Percentiles rank a stretch among this genome's conserved stretches.
Evolutionary conservation across 2,888 invertebrate genomes (phyloP).

Genomic region (Monopis laevigella): DNA sequence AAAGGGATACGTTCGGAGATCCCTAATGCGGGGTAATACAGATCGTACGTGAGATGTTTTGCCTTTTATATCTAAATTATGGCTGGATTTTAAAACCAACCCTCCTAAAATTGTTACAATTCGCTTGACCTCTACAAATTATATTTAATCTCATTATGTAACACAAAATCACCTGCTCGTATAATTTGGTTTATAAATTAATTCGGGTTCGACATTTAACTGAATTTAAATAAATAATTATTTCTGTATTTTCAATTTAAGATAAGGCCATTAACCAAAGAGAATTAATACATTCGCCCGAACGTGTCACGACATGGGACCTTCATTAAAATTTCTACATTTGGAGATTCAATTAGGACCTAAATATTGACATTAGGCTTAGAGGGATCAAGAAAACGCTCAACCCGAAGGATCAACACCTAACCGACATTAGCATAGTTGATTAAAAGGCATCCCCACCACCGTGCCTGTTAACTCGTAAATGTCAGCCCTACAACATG

Average conservation of each 20-base stretch:
- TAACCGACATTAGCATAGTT: conserved; percentile 58
- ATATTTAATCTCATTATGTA: no score
- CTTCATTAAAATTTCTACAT: conserved; percentile 50
- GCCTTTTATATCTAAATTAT: conserved; percentile 39
- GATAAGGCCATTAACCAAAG: no score
- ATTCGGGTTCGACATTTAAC: no score
- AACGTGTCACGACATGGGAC: conserved; percentile 24
- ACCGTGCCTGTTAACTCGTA: conserved; percentile 59
- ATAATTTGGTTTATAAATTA: no score
- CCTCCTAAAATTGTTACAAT: conserved; percentile 16
- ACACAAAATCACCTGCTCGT: no score
- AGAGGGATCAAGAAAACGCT: conserved; percentile 31
- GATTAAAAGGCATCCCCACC: conserved; percentile 60
- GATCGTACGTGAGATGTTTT: conserved; percentile 60
- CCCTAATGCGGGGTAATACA: conserved; percentile 47
- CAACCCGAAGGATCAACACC: conserved; percentile 46
- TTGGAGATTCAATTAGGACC: conserved; percentile 52
- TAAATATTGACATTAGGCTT: conserved; percentile 53
- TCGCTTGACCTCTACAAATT: conserved; percentile 9
- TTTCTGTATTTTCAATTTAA: no score
- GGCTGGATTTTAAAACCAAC: conserved; percentile 40
- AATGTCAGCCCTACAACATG: conserved; percentile 58
- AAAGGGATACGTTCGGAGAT: conserved; percentile 25
- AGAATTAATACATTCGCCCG: no score
- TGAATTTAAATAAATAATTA: no score